Percentiles rank a stretch among this genome's conserved stretches.
phyloP scores from a whole-genome alignment of 2,888 invertebrate genomes.

The Latrodectus hesperus region DNA sequence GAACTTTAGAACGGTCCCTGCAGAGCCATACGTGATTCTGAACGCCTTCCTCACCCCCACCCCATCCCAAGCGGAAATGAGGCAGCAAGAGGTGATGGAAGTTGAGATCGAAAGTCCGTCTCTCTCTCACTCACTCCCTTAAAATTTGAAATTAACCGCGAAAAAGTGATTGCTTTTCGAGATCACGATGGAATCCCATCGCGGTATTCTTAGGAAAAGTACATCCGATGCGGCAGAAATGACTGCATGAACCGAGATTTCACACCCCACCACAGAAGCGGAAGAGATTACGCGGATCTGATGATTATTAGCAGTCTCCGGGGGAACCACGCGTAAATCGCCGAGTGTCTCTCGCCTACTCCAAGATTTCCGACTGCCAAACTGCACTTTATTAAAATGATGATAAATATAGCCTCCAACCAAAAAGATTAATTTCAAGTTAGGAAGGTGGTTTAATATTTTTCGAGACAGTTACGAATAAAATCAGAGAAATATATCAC shows the following conservation, averaged over 20 bases:
- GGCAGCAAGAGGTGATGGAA: conserved; percentile 14
- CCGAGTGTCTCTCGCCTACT: too few species aligned
- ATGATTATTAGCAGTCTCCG: not conserved
- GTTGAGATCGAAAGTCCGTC: not conserved
- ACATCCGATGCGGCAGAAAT: not conserved
- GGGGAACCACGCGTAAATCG: not conserved
- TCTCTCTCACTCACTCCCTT: not conserved
- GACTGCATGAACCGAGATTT: not conserved
- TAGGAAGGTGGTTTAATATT: too few species aligned
- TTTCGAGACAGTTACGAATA: too few species aligned
- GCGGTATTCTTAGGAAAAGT: not conserved
- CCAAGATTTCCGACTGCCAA: too few species aligned
- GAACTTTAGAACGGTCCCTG: conserved; percentile 30
- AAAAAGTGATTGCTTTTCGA: conserved; percentile 37
- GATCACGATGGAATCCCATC: not conserved
- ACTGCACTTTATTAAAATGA: too few species aligned
- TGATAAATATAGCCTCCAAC: too few species aligned
- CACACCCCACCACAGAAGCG: not conserved
- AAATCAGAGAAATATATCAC: too few species aligned
- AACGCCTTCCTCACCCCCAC: conserved; percentile 9
- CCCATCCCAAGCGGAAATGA: conserved; percentile 44
- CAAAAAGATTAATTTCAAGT: too few species aligned
- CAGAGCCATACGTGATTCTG: conserved; percentile 17
- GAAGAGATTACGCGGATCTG: not conserved
- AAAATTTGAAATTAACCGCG: conserved; percentile 59